Evolutionary conservation across 64 coral and sea anemone genomes (phyloP).

Genomic region (Stichodactyla mertensii): DNA sequence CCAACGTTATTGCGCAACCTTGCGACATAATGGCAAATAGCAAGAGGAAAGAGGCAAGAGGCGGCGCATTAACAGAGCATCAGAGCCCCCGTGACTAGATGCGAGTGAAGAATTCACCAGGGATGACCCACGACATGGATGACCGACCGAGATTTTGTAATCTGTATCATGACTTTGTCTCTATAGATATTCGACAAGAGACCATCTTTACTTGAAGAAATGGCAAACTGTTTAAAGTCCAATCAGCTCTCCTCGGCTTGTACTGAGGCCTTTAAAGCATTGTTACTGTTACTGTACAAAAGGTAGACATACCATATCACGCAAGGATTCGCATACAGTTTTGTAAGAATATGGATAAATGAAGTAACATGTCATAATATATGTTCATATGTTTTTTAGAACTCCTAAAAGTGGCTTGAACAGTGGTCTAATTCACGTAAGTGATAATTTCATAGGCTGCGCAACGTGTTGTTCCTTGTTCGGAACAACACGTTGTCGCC

Average conservation of each 20-base stretch:
- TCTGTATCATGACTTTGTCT: neutral
- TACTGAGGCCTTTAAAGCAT: constrained; percentile 9
- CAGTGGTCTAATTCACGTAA: neutral
- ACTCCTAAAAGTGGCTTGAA: neutral
- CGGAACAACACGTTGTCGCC: too few species aligned
- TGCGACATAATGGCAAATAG: too few species aligned
- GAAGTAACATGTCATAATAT: too few species aligned
- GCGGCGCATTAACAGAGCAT: too few species aligned
- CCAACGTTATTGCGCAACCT: too few species aligned
- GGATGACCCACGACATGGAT: too few species aligned
- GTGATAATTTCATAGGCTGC: neutral
- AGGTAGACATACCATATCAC: neutral
- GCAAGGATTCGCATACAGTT: neutral
- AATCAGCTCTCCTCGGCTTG: constrained; percentile 13
- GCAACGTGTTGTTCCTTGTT: too few species aligned
- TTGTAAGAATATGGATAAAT: too few species aligned
- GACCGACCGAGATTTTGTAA: too few species aligned
- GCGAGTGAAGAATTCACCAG: too few species aligned
- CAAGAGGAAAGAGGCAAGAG: too few species aligned
- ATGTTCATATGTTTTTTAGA: neutral
- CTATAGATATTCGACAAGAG: constrained; percentile 9
- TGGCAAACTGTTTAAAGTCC: constrained; percentile 17
- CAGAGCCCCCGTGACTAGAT: too few species aligned
- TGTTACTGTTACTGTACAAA: neutral
- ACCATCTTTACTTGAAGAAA: constrained; percentile 7